These are phyloP conservation scores for Eristalinus aeneus DNA, from an alignment of 2,888 invertebrate genomes.

Conservation along the genomic window DNA sequence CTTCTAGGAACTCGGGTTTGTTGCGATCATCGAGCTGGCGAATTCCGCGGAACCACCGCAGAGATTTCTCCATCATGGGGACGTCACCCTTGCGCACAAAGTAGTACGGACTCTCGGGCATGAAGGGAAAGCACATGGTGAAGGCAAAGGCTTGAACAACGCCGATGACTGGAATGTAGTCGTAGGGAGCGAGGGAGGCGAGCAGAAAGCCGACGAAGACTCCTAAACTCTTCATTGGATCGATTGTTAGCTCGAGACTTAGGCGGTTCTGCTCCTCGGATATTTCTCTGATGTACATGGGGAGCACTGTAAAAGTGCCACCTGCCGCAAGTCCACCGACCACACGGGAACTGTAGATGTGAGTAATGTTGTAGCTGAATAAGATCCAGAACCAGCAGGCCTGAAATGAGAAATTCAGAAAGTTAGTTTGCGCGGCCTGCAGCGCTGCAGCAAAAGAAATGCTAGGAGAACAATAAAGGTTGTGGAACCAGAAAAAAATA, in stretches of 20 bases:
- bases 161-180: constrained; percentile 74
- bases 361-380: constrained; percentile 76
- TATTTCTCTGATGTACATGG: constrained; percentile 77
- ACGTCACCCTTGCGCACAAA: constrained; percentile 74
- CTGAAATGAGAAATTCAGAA: constrained; percentile 70
- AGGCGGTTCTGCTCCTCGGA: constrained; percentile 71
- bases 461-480: no score
- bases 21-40: constrained; percentile 76
- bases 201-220: constrained; percentile 75
- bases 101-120: constrained; percentile 77
- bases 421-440: no score
- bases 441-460: no score
- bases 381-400: constrained; percentile 76
- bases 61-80: constrained; percentile 75
- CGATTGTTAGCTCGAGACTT: constrained; percentile 74
- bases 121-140: constrained; percentile 76
- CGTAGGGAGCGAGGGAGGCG: constrained; percentile 73
- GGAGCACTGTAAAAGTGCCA: constrained; percentile 75
- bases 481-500: no score
- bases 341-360: constrained; percentile 77
- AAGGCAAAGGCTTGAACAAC: constrained; percentile 74
- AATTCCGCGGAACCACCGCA: constrained; percentile 78
- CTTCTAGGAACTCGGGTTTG: constrained; percentile 74
- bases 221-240: constrained; percentile 75
- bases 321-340: constrained; percentile 77